These are phyloP conservation scores for Stegastes partitus DNA, from an alignment of 2,113 vertebrate species.

Conservation along the genomic window DNA sequence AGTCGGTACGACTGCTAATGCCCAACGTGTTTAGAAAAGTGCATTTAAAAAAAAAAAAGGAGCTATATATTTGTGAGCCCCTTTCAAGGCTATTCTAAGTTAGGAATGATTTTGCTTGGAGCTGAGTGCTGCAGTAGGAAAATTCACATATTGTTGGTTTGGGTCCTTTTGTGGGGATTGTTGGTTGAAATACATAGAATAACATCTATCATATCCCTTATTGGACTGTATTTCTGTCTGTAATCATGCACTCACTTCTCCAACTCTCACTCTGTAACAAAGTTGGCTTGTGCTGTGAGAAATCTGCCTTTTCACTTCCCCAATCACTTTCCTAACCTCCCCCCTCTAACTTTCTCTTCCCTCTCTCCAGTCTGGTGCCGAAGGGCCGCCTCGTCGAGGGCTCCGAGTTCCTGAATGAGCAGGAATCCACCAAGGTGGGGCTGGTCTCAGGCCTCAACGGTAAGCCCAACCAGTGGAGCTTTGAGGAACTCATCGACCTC, in stretches of 20 bases:
- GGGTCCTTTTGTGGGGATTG: background rate
- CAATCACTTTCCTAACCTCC: background rate
- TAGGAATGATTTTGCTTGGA: background rate
- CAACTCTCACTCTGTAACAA: background rate
- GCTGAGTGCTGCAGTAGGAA: no score
- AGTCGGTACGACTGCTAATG: no score
- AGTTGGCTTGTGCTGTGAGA: background rate
- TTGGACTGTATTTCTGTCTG: background rate
- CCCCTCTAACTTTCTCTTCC: background rate
- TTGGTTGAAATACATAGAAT: background rate
- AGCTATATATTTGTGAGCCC: background rate
- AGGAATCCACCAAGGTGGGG: constrained; percentile 78
- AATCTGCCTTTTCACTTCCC: background rate
- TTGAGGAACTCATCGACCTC: constrained; percentile 87
- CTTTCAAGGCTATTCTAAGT: background rate
- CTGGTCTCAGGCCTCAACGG: constrained; percentile 82
- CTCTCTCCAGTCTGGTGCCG: constrained; percentile 77
- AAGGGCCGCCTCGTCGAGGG: constrained; percentile 76
- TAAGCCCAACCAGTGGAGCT: constrained; percentile 86
- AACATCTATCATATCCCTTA: no score
- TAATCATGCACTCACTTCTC: background rate
- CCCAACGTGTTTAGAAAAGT: no score
- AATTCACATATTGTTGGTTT: background rate
- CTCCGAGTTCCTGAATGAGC: constrained; percentile 80
- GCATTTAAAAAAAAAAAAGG: background rate